Evolutionary conservation across 2,888 invertebrate species (phyloP).

Genomic region (Dilophus febrilis): DNA sequence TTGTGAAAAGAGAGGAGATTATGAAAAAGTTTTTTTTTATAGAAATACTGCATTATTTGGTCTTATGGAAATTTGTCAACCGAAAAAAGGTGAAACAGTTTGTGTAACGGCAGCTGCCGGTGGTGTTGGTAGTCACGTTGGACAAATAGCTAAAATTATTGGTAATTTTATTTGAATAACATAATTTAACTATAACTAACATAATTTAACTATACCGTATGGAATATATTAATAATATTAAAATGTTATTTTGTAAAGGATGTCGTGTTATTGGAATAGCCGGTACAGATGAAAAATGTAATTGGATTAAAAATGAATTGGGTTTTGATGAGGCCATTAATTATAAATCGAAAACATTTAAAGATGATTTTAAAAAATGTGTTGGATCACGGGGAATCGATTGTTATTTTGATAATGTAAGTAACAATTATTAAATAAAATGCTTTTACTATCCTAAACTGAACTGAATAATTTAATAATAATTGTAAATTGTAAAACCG

Average conservation of each 20-base stretch:
- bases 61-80: conserved; percentile 48
- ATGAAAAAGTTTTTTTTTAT: no score
- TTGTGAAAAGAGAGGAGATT: not conserved
- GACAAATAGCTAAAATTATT: conserved; percentile 57
- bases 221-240: not conserved
- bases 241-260: conserved; percentile 28
- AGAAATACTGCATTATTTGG: conserved; percentile 64
- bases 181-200: no score
- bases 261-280: conserved; percentile 54
- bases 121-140: conserved; percentile 60
- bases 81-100: conserved; percentile 53
- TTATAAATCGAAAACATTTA: conserved; percentile 45
- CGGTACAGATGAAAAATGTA: conserved; percentile 51
- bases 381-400: conserved; percentile 58
- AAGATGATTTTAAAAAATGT: conserved; percentile 35
- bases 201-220: not conserved
- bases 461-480: no score
- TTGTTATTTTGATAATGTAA: conserved; percentile 61
- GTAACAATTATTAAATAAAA: conserved; percentile 13
- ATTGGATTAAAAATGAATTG: conserved; percentile 44
- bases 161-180: not conserved
- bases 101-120: conserved; percentile 60
- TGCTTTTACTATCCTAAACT: no score
- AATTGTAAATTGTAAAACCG: conserved; percentile 2
- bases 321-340: conserved; percentile 53